Evolutionary conservation across 2,113 vertebrate species (phyloP).

Genomic region (Aldabrachelys gigantea): DNA sequence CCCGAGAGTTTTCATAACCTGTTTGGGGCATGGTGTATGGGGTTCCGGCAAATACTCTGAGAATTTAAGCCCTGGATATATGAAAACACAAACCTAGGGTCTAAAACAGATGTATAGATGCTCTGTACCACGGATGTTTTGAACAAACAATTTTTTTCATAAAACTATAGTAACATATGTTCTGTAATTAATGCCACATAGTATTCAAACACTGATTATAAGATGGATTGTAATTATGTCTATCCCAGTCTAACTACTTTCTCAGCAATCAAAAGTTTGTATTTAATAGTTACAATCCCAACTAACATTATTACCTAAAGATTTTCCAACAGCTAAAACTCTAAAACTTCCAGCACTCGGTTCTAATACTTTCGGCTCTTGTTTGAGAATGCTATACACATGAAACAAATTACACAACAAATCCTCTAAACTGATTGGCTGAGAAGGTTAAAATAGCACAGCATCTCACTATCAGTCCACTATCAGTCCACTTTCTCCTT

Average conservation of each 20-base stretch:
- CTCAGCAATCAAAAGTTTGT: constrained; percentile 46
- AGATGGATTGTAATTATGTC: constrained; percentile 34
- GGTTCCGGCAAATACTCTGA: no score
- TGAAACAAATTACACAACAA: constrained; percentile 59
- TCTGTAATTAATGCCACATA: constrained; percentile 63
- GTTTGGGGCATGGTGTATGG: no score
- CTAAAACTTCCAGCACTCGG: constrained; percentile 25
- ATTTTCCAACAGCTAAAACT: constrained; percentile 58
- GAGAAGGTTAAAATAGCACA: constrained; percentile 17
- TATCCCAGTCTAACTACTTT: constrained; percentile 52
- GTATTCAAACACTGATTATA: constrained; percentile 50
- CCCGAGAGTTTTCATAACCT: no score
- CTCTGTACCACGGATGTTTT: not conserved
- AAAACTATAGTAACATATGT: constrained; percentile 59
- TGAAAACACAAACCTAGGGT: not conserved
- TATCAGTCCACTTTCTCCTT: constrained; percentile 5
- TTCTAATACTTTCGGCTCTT: constrained; percentile 26
- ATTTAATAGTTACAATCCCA: constrained; percentile 40
- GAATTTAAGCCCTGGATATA: not conserved
- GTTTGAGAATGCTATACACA: constrained; percentile 21
- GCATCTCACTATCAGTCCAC: constrained; percentile 20
- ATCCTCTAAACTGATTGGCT: not conserved
- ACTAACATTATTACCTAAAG: not conserved
- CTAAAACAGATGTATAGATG: not conserved
- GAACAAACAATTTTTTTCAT: not conserved